A percentile compares a stretch with the other conserved stretches of the same genome.
phyloP scores from a whole-genome alignment of 1,140 invertebrate genomes.

The Brachionus koreanus region DNA sequence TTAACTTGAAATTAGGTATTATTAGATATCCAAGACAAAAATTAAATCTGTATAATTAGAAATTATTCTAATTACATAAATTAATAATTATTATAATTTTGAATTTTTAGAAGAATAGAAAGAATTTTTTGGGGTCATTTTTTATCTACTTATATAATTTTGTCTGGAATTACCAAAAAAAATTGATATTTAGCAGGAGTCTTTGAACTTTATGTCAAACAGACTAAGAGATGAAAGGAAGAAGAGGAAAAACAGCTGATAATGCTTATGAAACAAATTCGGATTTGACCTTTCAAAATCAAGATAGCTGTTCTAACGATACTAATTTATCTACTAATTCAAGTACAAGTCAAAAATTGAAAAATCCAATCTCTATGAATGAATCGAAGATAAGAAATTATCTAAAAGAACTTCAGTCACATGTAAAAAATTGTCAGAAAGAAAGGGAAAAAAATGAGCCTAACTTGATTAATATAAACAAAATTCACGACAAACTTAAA shows the following conservation, averaged over 20 bases:
- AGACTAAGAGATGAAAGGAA: not conserved
- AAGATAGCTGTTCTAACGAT: slow-evolving; percentile 27
- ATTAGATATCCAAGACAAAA: too few species aligned
- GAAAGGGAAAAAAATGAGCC: slow-evolving; percentile 26
- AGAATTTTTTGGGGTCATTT: too few species aligned
- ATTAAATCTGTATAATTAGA: too few species aligned
- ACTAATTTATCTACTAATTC: not conserved
- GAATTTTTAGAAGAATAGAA: too few species aligned
- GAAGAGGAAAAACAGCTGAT: not conserved
- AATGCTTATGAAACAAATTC: not conserved
- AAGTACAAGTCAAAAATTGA: not conserved
- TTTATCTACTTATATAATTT: too few species aligned
- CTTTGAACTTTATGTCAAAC: not conserved
- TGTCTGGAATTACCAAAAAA: too few species aligned
- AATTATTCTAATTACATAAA: too few species aligned
- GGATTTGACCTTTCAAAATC: not conserved
- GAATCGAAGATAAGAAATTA: not conserved
- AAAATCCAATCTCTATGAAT: slow-evolving; percentile 16
- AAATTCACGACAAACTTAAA: slow-evolving; percentile 7
- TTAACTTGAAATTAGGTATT: too few species aligned
- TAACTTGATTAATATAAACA: not conserved
- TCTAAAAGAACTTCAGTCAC: slow-evolving; percentile 5
- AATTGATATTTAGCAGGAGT: too few species aligned
- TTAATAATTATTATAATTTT: too few species aligned
- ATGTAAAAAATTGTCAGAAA: slow-evolving; percentile 26